phyloP scores from a whole-genome alignment of 2,888 invertebrate genomes.

The Drosophila sordidula region DNA sequence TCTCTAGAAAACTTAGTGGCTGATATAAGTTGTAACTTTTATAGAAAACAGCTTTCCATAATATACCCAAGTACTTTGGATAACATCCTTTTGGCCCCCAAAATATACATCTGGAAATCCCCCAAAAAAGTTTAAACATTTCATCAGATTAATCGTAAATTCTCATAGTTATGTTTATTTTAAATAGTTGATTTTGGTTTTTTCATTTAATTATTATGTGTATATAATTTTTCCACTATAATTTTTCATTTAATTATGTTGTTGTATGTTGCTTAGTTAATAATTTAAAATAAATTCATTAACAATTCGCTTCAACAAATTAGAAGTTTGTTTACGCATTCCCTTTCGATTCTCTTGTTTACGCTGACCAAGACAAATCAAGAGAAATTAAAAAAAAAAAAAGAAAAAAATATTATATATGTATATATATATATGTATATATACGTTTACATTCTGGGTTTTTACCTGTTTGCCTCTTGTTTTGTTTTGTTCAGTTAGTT shows the following conservation, averaged over 20 bases:
- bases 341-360: slow-evolving; percentile 7
- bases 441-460: slow-evolving; percentile 18
- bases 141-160: slow-evolving; percentile 24
- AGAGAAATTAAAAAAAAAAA: slow-evolving; percentile 23
- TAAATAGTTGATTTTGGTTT: slow-evolving; percentile 40
- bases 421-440: slow-evolving; percentile 1
- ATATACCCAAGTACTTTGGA: too few relatives aligned
- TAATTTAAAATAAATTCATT: slow-evolving; percentile 73
- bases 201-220: slow-evolving; percentile 49
- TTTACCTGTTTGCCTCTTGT: slow-evolving; percentile 46
- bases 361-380: slow-evolving; percentile 19
- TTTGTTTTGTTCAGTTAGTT: slow-evolving; percentile 22
- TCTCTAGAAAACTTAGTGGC: too few relatives aligned
- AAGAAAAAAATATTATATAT: slow-evolving; percentile 4
- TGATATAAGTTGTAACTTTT: too few relatives aligned
- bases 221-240: slow-evolving; percentile 74
- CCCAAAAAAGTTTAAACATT: not conserved
- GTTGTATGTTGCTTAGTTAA: slow-evolving; percentile 56
- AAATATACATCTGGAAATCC: not conserved
- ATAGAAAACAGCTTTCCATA: too few relatives aligned
- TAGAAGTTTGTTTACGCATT: slow-evolving; percentile 37
- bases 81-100: too few relatives aligned
- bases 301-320: slow-evolving; percentile 74
- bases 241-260: slow-evolving; percentile 65
- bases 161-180: slow-evolving; percentile 50